A percentile compares a stretch with the other conserved stretches of the same genome.
Conservation (phyloP, 2,797 vertebrate genomes). For the Crenichthys baileyi region DNA sequence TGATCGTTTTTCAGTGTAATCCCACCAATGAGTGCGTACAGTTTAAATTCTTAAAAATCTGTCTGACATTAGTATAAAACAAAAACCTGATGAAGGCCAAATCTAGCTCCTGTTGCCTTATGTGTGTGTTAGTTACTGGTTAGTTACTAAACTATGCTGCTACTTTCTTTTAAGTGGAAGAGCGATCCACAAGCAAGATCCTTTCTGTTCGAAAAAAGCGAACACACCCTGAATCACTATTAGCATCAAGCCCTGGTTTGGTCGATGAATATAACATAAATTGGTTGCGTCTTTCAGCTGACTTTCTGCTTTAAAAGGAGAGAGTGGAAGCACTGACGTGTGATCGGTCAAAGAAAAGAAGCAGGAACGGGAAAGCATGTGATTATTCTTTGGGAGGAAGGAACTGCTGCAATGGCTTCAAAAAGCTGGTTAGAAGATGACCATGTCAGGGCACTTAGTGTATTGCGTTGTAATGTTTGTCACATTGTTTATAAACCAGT, state of each 20-base stretch:
- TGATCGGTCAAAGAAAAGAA: conserved; percentile 53
- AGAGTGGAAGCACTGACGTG: conserved; percentile 58
- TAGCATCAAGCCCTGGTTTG: neutral
- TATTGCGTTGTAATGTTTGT: neutral
- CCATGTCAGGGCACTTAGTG: neutral
- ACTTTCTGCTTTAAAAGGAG: conserved; percentile 45
- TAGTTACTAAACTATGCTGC: neutral
- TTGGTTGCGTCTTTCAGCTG: neutral
- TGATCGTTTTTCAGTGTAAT: too few relatives aligned
- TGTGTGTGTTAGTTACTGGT: too few relatives aligned
- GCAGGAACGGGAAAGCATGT: conserved; percentile 16
- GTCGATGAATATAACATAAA: neutral
- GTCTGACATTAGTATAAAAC: too few relatives aligned
- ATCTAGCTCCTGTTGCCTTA: neutral
- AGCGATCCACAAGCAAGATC: neutral
- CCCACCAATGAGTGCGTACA: too few relatives aligned
- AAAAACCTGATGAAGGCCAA: neutral
- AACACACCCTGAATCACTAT: neutral
- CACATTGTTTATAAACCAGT: neutral
- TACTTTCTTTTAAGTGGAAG: neutral
- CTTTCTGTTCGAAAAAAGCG: neutral
- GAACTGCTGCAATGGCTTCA: neutral
- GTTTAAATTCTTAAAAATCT: too few relatives aligned
- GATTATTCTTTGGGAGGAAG: conserved; percentile 17
- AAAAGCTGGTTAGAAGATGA: neutral